Evolutionary conservation across 2,797 vertebrate genomes (phyloP), one percentile per base, ranked within the genome.

Genomic region (Clamator glandarius): DNA sequence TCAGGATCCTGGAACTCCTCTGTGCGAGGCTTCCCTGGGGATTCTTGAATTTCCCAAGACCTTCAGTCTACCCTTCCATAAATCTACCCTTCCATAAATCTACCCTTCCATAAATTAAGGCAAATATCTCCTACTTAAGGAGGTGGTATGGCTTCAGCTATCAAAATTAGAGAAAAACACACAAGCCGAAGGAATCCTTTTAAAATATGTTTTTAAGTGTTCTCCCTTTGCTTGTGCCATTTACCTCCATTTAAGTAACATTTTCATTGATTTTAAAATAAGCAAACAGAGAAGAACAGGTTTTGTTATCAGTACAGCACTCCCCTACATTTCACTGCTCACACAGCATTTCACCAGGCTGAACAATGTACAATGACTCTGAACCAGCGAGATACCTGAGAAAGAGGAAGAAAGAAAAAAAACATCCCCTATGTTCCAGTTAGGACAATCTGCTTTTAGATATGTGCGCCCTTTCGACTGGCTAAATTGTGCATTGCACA

Each of bases 341-440:
- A n/a, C 63, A 15, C 31, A 42, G 41, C 11, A 26, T 35, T 81
- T 86, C 29, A 16, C 48, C n/a, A 20, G 10, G 17, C n/a, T 28
- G 42, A 67, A 31, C 0, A 0, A 66, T 0, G 8, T 12, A 16
- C 0, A 1, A 24, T 3, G 24, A 54, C 48, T 35, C 66, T 33
- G 23, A 80, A 90, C 21, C 63, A 59, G 41, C 0, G 5, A 64
- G 23, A 68, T 19, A 86, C 2, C 59, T 1, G 1, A 73, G 17
- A 4, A 42, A 20, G 0, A 59, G 8, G 19, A 26, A 84, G 28
- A 28, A 74, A 25, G 39, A 39, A 39, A 39, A 39, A 81, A 73
- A 18, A 16, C 17, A 44, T 15, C 12, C 12, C 25, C 5, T 2
- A 5, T 6, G 28, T 51, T 86, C 77, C 74, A 52, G 15, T 33